phyloP scores from a whole-genome alignment of 92 coral and sea anemone genomes.

The Isaurus tuberculatus region DNA sequence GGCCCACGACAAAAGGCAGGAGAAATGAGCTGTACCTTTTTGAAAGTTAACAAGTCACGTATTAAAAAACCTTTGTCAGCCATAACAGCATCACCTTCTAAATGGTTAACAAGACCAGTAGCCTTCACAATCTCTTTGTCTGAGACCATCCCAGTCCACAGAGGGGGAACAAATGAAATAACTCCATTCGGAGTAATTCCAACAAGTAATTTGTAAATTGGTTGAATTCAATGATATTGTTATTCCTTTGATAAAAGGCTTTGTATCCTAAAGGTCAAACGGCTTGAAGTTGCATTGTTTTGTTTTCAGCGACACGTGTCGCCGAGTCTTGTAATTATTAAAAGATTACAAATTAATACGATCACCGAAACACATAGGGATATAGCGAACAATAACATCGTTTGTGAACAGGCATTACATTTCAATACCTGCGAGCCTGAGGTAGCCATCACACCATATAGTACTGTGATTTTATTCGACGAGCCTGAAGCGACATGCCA shows the following conservation, averaged over 20 bases:
- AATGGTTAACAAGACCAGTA: constrained; percentile 60
- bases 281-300: no score
- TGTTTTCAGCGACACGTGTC: no score
- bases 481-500: no score
- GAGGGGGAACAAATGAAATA: constrained; percentile 70
- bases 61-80: constrained; percentile 64
- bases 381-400: neutral
- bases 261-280: no score
- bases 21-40: constrained; percentile 68
- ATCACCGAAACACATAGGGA: neutral
- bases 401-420: neutral
- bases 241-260: no score
- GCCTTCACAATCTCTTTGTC: constrained; percentile 70
- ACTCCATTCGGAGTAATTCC: constrained; percentile 76
- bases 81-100: constrained; percentile 77
- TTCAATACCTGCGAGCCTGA: no score
- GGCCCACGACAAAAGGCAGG: constrained; percentile 71
- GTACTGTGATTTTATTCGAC: no score
- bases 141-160: constrained; percentile 72
- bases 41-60: constrained; percentile 65
- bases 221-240: no score
- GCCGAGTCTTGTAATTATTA: no score
- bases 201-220: constrained; percentile 65
- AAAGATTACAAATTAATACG: no score
- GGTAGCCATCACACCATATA: no score